Evolutionary conservation across 2,113 vertebrate genomes (phyloP), one percentile per base, ranked within the genome.

Genomic region (Esox niger): DNA sequence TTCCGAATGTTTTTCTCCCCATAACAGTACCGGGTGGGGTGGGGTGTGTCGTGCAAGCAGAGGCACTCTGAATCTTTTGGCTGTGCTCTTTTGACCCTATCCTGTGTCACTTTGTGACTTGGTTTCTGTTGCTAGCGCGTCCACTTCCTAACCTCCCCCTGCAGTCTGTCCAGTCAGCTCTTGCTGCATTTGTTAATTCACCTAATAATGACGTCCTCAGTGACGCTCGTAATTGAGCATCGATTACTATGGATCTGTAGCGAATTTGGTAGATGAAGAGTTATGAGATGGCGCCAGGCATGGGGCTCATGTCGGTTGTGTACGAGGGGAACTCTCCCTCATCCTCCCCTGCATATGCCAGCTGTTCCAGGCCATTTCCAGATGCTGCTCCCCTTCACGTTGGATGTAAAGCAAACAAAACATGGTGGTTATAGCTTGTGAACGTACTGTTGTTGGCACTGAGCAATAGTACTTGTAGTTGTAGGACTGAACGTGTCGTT

Each of bases 361-460:
- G 83, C 77, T 79, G 83, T 55, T 63, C 49, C 35, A 67, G 6
- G 73, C 72, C 11, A 75, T 75, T 76, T 82, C 79, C 80, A 87
- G 79, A 82, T 87, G 78, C 74, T 66, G n/a, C 35, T 27, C 2
- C 47, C 62, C 55, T 33, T 57, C 32, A 27, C 54, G 11, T 56
- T 11, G 10, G 4, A 56, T 26, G 25, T 27, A 13, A 3, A 26
- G 54, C 54, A 56, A 56, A 52, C 21, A 52, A 17, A 52, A 52
- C n/a, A 52, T 15, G 5, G 47, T 52, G 47, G 7, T 52, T n/a
- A 52, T 52, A 7, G 47, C 66, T 71, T 78, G 73, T 77, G 59
- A 77, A 69, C 61, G 52, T 27, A 59, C n/a, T 23, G 57, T 29
- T 60, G 77, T 73, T 71, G 61, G 68, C 66, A 66, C 67, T 33